Evolutionary conservation across 2,888 invertebrate species (phyloP), one percentile per base, ranked within the genome.

Genomic region (Drosophila pseudotalamancana): DNA sequence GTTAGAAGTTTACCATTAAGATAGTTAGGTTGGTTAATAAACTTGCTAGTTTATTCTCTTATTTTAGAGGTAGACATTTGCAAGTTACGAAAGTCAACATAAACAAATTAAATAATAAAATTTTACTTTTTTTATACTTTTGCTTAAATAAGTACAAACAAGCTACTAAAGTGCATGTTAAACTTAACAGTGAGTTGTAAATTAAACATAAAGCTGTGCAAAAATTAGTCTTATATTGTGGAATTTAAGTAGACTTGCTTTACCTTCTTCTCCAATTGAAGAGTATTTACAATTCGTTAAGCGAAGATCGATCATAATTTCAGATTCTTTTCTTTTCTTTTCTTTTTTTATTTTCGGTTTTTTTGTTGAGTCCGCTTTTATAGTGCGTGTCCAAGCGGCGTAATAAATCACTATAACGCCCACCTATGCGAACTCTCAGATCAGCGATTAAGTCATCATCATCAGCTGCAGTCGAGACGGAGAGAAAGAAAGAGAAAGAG

Each of bases 401-500:
- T 71, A 82, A 80, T 80, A 80, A 80, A 82, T 80, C 83, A 80
- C 62, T 61, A 68, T 65, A 63, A 79, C 79, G 79, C 79, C 79
- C 79, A 80, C 79, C 64, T 64, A 53, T 59, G 25, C 68, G 68
- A 65, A 53, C n/a, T n/a, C 62, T 62, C 57, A 68, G 79, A 80
- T 80, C 79, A 65, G 29, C 79, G 79, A 80, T 80, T 80, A 80
- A 82, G 83, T 80, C 83, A 80, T 80, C 79, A 80, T 66, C 80
- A 64, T 67, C 64, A 73, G 39, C 61, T 53, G 57, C 64, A 60
- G 57, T 32, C 56, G 25, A 64, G 50, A 42, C 37, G 40, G 32
- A 61, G 48, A 31, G 21, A 40, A 23, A 31, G 37, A 49, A 6
- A 42, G 23, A 60, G 51, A 50, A 18, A 40, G 45, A 53, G 34